Base-by-base conservation (phyloP, 2,888 invertebrate species). In the Sycophila texana region DNA sequence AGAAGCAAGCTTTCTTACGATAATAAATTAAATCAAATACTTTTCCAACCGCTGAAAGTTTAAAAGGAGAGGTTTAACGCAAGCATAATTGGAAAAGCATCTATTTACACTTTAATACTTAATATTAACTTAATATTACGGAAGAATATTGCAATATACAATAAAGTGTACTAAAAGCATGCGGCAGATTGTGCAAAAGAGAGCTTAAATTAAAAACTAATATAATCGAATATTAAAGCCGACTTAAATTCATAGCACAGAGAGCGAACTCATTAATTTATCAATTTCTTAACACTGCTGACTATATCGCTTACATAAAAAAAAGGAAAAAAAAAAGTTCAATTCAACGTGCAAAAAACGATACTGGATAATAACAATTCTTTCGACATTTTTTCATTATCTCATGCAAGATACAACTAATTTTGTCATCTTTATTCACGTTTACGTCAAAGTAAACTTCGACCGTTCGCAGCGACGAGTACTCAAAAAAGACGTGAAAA, bases 1-100 rank as follows among this genome's bases (percentile, higher is more conserved):
- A 74, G 16, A 74, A 79, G 53, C 74, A 71, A 74, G 70, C 70
- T 51, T 3, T 53, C 58, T 77, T 53, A 66, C 66, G n/a, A 60
- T 72, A 58, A 55, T 67, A n/a, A n/a, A 58, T 51, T 60, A 47
- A 10, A 60, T 74, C 22, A 58, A 66, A 66, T 66, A 74, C 66
- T 74, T 74, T 74, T 74, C 66, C 74, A 74, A 74, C 26, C 18
- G 18, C 18, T 0, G 14, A n/a, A 26, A 61, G 30, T 58, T 58
- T 58, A 49, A 22, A 20, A 26, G 10, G 61, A 30, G 16, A 39
- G n/a, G 20, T 39, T 72, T 55, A 39, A 39, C 65, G 47, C 20
- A 18, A 66, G 18, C 12, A 58, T 53, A 61, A 72, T 66, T 53
- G 53, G 55, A 71, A 65, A 77, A 53, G 67, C 26, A 67, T 53